Evolutionary conservation across 2,797 vertebrate species (phyloP).

Genomic region (Brotogeris chrysoptera): DNA sequence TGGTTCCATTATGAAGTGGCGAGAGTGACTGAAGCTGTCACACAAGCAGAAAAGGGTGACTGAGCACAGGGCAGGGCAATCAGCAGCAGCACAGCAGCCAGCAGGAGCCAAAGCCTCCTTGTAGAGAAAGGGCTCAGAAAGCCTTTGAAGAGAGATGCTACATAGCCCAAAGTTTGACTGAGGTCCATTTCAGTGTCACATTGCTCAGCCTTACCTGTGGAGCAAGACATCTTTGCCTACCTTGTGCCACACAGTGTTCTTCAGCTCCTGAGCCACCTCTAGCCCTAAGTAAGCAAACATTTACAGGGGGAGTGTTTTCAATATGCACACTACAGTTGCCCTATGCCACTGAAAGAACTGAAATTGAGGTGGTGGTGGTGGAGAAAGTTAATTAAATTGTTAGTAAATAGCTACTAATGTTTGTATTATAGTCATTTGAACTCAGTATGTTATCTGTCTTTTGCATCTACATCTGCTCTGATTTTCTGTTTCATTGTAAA

Average conservation of each 20-base stretch:
- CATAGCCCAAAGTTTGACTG: fast-evolving
- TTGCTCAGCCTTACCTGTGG: background rate
- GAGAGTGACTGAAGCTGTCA: background rate
- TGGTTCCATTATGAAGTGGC: fast-evolving
- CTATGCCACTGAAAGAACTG: background rate
- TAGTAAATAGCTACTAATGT: constrained; percentile 35
- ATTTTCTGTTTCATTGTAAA: constrained; percentile 54
- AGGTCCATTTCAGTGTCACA: background rate
- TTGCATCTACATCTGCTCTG: constrained; percentile 51
- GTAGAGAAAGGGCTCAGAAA: background rate
- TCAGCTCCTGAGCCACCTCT: background rate
- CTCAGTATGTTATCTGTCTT: constrained; percentile 12
- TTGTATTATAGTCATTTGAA: constrained; percentile 37
- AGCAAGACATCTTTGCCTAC: background rate
- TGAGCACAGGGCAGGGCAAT: background rate
- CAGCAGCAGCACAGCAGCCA: background rate
- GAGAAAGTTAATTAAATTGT: constrained; percentile 42
- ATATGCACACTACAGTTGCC: background rate
- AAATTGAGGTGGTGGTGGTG: background rate
- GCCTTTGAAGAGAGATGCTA: background rate
- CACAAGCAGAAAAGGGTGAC: fast-evolving
- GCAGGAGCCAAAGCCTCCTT: background rate
- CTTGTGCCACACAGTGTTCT: too few relatives aligned
- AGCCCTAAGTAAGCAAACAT: background rate
- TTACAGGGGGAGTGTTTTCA: background rate